Conservation (phyloP, 2,888 invertebrate species). For the Oscheius myriophilus region DNA sequence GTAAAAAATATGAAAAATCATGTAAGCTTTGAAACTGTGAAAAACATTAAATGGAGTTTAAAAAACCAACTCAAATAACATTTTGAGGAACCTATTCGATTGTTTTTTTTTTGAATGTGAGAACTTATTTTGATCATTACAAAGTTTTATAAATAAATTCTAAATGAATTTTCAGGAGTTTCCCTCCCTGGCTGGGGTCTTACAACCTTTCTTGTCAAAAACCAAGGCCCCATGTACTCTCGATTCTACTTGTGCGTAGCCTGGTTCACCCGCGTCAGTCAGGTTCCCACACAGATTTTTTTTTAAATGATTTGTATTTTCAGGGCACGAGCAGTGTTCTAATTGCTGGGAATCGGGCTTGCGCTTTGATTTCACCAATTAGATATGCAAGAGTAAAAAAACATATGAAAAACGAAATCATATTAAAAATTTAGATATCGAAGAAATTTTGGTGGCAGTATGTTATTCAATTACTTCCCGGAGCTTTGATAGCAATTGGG, state of each 20-base stretch:
- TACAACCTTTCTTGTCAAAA: not conserved
- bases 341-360: conserved; percentile 21
- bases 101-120: too few species aligned
- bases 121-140: too few species aligned
- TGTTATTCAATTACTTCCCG: too few species aligned
- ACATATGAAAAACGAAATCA: not conserved
- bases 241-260: conserved; percentile 17
- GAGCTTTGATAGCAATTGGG: too few species aligned
- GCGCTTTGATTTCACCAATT: conserved; percentile 8
- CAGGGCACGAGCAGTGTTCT: conserved; percentile 19
- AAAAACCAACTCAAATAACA: too few species aligned
- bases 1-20: too few species aligned
- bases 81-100: too few species aligned
- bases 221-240: conserved; percentile 4
- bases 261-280: conserved; percentile 18
- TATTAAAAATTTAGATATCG: too few species aligned
- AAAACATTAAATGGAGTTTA: too few species aligned
- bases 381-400: conserved; percentile 14
- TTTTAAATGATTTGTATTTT: not conserved
- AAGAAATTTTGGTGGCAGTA: too few species aligned
- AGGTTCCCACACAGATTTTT: not conserved
- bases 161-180: conserved; percentile 7
- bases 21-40: too few species aligned
- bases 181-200: conserved; percentile 24
- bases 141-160: too few species aligned